Base-by-base conservation (phyloP, 2,888 invertebrate species). In the Synergus laeviventris region DNA sequence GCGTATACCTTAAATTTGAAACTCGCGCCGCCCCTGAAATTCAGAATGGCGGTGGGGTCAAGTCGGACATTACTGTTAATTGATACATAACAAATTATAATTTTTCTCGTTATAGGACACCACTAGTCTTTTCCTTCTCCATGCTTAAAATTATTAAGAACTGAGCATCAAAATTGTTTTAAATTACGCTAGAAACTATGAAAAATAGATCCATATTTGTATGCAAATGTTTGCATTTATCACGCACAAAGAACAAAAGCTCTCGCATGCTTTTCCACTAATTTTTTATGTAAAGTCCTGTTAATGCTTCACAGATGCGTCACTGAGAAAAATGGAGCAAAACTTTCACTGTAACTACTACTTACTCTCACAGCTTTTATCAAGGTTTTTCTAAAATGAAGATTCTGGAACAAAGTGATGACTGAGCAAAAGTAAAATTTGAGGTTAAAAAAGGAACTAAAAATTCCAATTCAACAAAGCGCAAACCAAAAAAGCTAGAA, bases 171-270 rank as follows among this genome's bases (percentile, higher is more conserved):
- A 45, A 49, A 24, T 49, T 49, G n/a, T n/a, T 24, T 1, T 39
- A 21, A 62, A 61, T 18, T 56, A 60, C 9, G 64, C 45, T 38
- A 24, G 18, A 38, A 70, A 11, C 21, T 61, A 73, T 54, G 70
- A 74, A 62, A 74, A 42, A 42, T 42, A 64, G 31, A 62, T 62
- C 16, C n/a, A 21, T n/a, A 49, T n/a, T 45, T 31, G 16, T 45
- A 45, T 49, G 45, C 24, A 49, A 49, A 70, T 70, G 31, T 11
- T 5, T 31, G 31, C 64, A 45, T 70, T 31, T 31, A 49, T 14
- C 7, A 66, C 45, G 36, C 45, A 42, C 45, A 66, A 56, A 56
- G 56, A 56, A 56, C 18, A 21, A 18, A 21, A 56, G 49, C 16
- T 21, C 21, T 21, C 12, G 56, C n/a, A 56, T 21, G 9, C 9